Conservation (phyloP, 2,888 invertebrate genomes). For the Leptura quadrifasciata region DNA sequence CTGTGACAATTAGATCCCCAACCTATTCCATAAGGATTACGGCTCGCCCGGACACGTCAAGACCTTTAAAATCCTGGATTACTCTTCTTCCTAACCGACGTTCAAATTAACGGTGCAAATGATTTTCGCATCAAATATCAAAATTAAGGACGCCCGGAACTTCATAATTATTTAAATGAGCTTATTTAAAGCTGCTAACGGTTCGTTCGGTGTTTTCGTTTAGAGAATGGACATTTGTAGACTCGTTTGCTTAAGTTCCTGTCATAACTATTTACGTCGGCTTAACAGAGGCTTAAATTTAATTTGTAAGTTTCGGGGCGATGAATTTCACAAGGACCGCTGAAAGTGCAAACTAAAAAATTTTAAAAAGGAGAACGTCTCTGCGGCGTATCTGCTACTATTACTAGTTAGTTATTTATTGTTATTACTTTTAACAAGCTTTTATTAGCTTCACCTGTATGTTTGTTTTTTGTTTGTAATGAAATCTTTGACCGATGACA, state of each 20-base stretch:
- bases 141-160: constrained; percentile 27
- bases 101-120: constrained; percentile 41
- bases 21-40: constrained; percentile 53
- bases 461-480: too few species aligned
- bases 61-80: constrained; percentile 45
- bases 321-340: too few species aligned
- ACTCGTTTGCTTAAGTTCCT: not conserved
- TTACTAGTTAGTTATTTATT: too few species aligned
- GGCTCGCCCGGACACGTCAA: constrained; percentile 48
- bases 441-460: too few species aligned
- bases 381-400: too few species aligned
- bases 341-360: too few species aligned
- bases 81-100: constrained; percentile 41
- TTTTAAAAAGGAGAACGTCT: too few species aligned
- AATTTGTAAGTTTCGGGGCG: too few species aligned
- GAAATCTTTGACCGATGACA: too few species aligned
- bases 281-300: too few species aligned
- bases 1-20: constrained; percentile 55
- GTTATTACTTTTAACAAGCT: too few species aligned
- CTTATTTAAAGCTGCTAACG: not conserved
- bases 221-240: not conserved
- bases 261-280: too few species aligned
- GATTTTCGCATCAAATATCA: constrained; percentile 38
- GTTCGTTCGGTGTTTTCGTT: not conserved
- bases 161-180: constrained; percentile 25